Base-by-base conservation (phyloP, 2,888 invertebrate species). In the Brenthis hecate region DNA sequence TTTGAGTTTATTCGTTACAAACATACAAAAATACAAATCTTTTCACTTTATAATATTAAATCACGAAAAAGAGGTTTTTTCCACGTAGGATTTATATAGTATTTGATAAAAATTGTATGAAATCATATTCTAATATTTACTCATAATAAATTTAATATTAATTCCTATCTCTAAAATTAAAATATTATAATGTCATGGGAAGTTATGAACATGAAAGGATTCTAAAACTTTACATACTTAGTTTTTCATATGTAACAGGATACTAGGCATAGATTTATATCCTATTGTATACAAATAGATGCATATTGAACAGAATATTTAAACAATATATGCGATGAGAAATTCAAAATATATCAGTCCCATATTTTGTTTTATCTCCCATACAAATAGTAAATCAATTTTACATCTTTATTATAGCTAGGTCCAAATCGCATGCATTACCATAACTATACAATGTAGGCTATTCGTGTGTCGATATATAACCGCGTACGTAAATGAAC, bases 401-500 rank as follows among this genome's bases (percentile, higher is more conserved):
- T 66, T 61, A 66, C 66, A 71, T 71, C 50, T 68, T 66, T 69
- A 71, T 72, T 72, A 72, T 71, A 72, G 70, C 66, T 16, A 65
- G 51, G 60, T 61, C 19, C 64, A n/a, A 19, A 53, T 43, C 19
- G 32, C 19, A 23, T 56, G 65, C 65, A 32, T 54, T 2, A 14
- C 48, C 47, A 47, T 60, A 32, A 56, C 63, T 62, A 64, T 56
- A 69, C 56, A 51, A 36, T 55, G 57, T 53, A 54, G 48, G 43
- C 54, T 83, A 83, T 11, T 60, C 19, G 28, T 50, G 47, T 28
- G 28, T 50, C 60, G 82, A 84, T 78, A 80, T 81, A 73, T 80
- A 82, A 81, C 79, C 79, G 73, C 82, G 82, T 77, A 86, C 87
- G 86, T 82, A 83, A 87, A 87, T 84, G 75, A 80, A 76, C 72